Base-by-base conservation (phyloP, 2,797 vertebrate genomes). In the Chelonia mydas region DNA sequence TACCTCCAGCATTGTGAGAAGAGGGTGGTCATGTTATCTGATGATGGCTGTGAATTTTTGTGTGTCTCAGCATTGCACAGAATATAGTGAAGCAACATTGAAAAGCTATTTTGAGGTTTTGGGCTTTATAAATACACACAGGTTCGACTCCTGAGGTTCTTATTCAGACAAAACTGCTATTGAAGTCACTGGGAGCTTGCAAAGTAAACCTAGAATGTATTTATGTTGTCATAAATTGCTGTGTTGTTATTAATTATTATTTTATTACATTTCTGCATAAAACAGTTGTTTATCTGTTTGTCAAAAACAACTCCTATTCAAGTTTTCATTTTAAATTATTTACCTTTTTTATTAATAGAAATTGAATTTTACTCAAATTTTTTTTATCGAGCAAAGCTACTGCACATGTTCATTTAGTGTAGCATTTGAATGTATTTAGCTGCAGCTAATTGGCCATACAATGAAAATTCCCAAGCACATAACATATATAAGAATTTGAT, bases 131-230 rank as follows among this genome's bases (percentile, higher is more conserved):
- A 72, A 72, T 72, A 72, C 19, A 25, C 37, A 72, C 9, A 49
- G 45, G 45, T 15, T 49, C 3, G 49, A 77, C 90, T 88, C 12
- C 61, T 51, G 65, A 5, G 33, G 31, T 92, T 92, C 51, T 87
- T 83, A 59, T 13, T 89, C 51, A 94, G 57, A 13, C 13, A 92
- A 87, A 96, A 57, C 61, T 95, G 19, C 49, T 93, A 50, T 49
- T 86, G 76, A 83, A 88, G 21, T 28, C 80, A 11, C 33, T 78
- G 6, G 41, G 7, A 95, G 45, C 88, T 96, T 93, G 89, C 27
- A 33, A 77, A 90, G 37, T 82, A 82, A 91, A 92, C 54, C 11
- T 4, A 31, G 85, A 85, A 65, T 53, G 28, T 27, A 51, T 19
- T 51, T 61, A 33, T 87, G 54, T 85, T 90, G 86, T 13, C 33